A percentile compares a stretch with the other conserved stretches of the same genome.
Evolutionary conservation across 2,797 vertebrate species (phyloP).

Genomic region (Crocidura indochinensis): DNA sequence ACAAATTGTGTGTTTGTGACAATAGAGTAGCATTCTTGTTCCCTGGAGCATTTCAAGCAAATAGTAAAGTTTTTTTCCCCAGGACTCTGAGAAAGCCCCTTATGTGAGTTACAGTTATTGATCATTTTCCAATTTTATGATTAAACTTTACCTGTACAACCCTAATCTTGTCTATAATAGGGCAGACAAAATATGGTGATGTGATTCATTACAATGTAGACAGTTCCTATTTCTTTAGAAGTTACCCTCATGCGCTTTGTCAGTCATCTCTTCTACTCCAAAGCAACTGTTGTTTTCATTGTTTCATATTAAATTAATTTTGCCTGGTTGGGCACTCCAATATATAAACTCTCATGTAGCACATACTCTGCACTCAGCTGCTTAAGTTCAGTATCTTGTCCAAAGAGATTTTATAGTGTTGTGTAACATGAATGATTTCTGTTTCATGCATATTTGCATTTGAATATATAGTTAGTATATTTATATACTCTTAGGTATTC

Average conservation of each 20-base stretch:
- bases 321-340: too few species aligned
- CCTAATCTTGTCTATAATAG: not conserved
- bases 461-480: not conserved
- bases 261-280: too few species aligned
- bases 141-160: not conserved
- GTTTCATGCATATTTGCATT: too few species aligned
- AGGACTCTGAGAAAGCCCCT: not conserved
- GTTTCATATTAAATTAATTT: too few species aligned
- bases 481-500: not conserved
- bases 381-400: too few species aligned
- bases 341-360: too few species aligned
- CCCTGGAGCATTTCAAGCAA: not conserved
- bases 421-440: too few species aligned
- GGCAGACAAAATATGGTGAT: not conserved
- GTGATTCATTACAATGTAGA: not conserved
- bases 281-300: too few species aligned
- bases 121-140: not conserved
- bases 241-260: too few species aligned
- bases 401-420: too few species aligned
- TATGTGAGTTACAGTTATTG: not conserved
- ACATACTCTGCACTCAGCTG: too few species aligned
- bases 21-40: not conserved
- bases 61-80: not conserved
- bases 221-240: not conserved
- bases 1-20: not conserved